Conservation (phyloP, 2,797 vertebrate genomes). For the Emys orbicularis region DNA sequence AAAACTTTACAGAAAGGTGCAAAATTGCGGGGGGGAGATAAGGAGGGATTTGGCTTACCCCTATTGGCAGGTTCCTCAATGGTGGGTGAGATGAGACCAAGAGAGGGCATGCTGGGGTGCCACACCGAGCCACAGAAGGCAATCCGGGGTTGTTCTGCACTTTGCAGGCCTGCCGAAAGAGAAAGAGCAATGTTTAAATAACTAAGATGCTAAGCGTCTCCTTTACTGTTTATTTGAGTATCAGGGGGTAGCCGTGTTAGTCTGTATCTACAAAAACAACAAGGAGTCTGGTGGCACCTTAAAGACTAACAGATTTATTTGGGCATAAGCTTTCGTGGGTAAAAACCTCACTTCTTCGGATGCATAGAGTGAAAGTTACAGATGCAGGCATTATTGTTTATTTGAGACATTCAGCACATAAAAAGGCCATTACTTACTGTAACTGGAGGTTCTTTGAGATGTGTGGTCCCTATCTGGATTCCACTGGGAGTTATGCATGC, state of each 20-base stretch:
- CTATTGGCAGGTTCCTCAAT: constrained; percentile 81
- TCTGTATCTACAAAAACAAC: too few species aligned
- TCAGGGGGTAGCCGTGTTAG: too few species aligned
- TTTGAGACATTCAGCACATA: background rate
- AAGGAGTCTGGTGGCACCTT: too few species aligned
- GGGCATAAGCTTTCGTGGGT: too few species aligned
- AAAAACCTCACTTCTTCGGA: too few species aligned
- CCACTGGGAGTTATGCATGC: background rate
- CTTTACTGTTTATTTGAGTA: background rate
- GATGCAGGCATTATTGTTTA: background rate
- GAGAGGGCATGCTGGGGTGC: constrained; percentile 78
- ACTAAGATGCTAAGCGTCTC: background rate
- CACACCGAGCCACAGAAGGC: constrained; percentile 78
- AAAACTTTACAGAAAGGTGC: constrained; percentile 72
- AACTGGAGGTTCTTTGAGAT: background rate
- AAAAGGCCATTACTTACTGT: background rate
- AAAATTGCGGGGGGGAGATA: background rate
- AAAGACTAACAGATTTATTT: too few species aligned
- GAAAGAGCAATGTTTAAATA: constrained; percentile 59
- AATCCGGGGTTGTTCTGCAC: constrained; percentile 80
- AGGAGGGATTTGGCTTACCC: constrained; percentile 75
- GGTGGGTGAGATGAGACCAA: constrained; percentile 78
- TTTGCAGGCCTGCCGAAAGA: constrained; percentile 81
- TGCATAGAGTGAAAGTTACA: too few species aligned
- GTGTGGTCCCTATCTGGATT: background rate